Percentiles rank a stretch among this genome's conserved stretches.
phyloP scores from a whole-genome alignment of 2,888 invertebrate genomes.

The Anoplius nigerrimus region DNA sequence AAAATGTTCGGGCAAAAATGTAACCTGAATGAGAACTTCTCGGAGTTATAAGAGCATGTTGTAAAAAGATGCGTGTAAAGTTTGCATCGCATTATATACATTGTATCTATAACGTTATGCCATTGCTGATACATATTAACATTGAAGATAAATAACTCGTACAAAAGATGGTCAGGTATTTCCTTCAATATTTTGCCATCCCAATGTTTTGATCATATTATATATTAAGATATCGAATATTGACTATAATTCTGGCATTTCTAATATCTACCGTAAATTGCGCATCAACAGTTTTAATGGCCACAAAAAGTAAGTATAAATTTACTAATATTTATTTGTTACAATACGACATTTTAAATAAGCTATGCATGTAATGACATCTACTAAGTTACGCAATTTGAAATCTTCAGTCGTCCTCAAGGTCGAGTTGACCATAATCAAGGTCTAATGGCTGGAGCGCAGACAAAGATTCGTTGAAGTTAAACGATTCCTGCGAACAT shows the following conservation, averaged over 20 bases:
- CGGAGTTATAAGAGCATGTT: no score
- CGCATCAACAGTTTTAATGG: neutral
- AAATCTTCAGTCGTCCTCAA: conserved; percentile 56
- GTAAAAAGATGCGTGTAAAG: no score
- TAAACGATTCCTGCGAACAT: conserved; percentile 65
- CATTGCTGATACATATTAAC: no score
- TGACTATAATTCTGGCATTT: neutral
- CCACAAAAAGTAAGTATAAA: conserved; percentile 22
- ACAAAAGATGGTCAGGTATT: no score
- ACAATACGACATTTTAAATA: conserved; percentile 35
- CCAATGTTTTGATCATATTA: conserved; percentile 4
- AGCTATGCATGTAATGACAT: conserved; percentile 31
- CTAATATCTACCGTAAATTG: neutral
- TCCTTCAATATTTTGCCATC: neutral
- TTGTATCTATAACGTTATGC: no score
- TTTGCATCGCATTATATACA: no score
- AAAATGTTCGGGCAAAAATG: no score
- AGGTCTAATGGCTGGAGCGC: conserved; percentile 56
- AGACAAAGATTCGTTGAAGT: conserved; percentile 64
- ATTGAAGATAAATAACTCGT: no score
- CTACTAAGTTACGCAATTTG: conserved; percentile 11
- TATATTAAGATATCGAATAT: no score
- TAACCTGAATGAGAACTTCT: no score
- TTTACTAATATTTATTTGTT: conserved; percentile 31
- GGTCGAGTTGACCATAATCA: conserved; percentile 65